Evolutionary conservation across 1,140 invertebrate genomes (phyloP).

Genomic region (Reticulitermes speratus): DNA sequence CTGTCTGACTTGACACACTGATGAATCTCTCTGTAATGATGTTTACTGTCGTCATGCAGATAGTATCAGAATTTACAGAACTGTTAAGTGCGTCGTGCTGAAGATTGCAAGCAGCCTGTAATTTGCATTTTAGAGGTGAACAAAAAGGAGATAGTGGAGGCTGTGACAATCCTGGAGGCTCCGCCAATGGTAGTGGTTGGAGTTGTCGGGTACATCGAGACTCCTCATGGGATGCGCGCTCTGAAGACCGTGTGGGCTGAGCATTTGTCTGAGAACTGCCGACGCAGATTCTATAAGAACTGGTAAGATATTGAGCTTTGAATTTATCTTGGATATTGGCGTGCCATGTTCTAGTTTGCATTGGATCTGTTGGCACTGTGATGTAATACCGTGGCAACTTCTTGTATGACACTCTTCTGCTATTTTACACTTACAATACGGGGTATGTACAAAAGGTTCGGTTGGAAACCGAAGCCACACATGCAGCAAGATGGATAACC

Average conservation of each 20-base stretch:
- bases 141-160: slow-evolving; percentile 99
- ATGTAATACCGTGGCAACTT: not conserved
- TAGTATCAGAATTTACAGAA: no score
- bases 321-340: no score
- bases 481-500: no score
- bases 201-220: slow-evolving; percentile 98
- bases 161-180: slow-evolving; percentile 96
- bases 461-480: no score
- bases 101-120: not conserved
- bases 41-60: no score
- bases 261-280: slow-evolving; percentile 97
- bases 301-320: slow-evolving; percentile 69
- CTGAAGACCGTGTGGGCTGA: slow-evolving; percentile 98
- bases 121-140: slow-evolving; percentile 80
- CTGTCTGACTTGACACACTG: no score
- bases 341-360: slow-evolving; percentile 7
- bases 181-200: slow-evolving; percentile 98
- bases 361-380: not conserved
- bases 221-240: slow-evolving; percentile 91
- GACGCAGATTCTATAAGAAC: slow-evolving; percentile 99
- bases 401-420: slow-evolving; percentile 23
- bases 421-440: not conserved
- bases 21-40: no score
- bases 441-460: no score
- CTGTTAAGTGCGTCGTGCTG: no score